Base-by-base conservation (phyloP, 2,888 invertebrate species). In the Aelia acuminata region DNA sequence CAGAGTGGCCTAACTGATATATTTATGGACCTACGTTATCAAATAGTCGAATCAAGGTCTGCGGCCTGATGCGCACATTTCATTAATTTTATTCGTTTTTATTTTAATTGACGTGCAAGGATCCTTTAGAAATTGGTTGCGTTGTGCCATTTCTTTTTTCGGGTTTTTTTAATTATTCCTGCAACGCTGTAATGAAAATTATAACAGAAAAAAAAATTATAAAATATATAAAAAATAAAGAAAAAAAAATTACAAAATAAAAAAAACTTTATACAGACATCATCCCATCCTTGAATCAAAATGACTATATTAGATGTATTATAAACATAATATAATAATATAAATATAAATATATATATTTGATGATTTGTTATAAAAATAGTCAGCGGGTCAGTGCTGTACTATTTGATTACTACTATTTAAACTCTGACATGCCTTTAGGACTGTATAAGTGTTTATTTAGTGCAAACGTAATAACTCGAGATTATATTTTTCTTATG, bases 401-500 rank as follows among this genome's bases (percentile, higher is more conserved):
- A 85, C 85, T 85, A 85, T 53, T 85, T 57, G 85, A 53, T 53
- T 49, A 85, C 85, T 35, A 53, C 85, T 85, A n/a, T 85, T 53
- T 85, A 85, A 85, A 85, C 85, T 75, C 70, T 87, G 87, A 87
- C 87, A 87, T 87, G 87, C 87, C 87, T 87, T 87, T 87, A 87
- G 87, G 87, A 87, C 87, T 87, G 43, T 87, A 87, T 87, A 87
- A 87, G 75, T 87, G 75, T 87, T 87, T 84, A 80, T 84, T 47
- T 88, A 88, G 80, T 84, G 84, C 84, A 88, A 84, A 88, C 53
- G 53, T 88, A 84, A 88, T 88, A 84, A 88, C n/a, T 50, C 53
- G 88, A 88, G 80, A 80, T 88, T 87, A 88, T 88, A 88, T 88
- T 88, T 88, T 88, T 88, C 84, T 88, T 88, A 88, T 57, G 43